phyloP scores from a whole-genome alignment of 2,888 invertebrate species.

The Zaprionus bogoriensis region DNA sequence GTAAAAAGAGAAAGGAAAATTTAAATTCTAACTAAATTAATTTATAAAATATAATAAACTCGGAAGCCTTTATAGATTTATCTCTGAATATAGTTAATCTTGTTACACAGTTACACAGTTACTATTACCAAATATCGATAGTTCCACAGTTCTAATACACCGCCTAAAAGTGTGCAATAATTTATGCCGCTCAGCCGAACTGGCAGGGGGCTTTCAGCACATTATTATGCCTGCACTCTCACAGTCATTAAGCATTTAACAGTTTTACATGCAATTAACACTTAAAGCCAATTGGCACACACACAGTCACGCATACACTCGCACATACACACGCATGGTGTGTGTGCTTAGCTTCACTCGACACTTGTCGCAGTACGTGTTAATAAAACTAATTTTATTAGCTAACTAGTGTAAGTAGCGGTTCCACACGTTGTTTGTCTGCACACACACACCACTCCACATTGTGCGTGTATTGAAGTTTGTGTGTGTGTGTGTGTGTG shows the following conservation, averaged over 20 bases:
- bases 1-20: no score
- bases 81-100: no score
- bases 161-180: slow-evolving; percentile 52
- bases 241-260: slow-evolving; percentile 37
- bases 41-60: no score
- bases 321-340: slow-evolving; percentile 1
- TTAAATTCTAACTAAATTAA: no score
- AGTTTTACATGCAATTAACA: slow-evolving; percentile 72
- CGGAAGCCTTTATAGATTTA: no score
- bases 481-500: slow-evolving; percentile 14
- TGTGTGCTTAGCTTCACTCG: slow-evolving; percentile 41
- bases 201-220: slow-evolving; percentile 23
- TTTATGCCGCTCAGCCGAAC: slow-evolving; percentile 25
- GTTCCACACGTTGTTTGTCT: slow-evolving; percentile 70
- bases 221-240: slow-evolving; percentile 8
- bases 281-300: slow-evolving; percentile 47
- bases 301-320: slow-evolving; percentile 18
- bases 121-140: no score
- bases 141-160: not conserved
- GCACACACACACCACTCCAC: slow-evolving; percentile 23
- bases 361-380: slow-evolving; percentile 70
- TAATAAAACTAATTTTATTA: slow-evolving; percentile 81
- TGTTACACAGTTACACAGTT: no score
- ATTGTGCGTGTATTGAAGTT: slow-evolving; percentile 5
- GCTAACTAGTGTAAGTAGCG: slow-evolving; percentile 75